phyloP scores from a whole-genome alignment of 2,113 vertebrate species.

The Pitta sordida region DNA sequence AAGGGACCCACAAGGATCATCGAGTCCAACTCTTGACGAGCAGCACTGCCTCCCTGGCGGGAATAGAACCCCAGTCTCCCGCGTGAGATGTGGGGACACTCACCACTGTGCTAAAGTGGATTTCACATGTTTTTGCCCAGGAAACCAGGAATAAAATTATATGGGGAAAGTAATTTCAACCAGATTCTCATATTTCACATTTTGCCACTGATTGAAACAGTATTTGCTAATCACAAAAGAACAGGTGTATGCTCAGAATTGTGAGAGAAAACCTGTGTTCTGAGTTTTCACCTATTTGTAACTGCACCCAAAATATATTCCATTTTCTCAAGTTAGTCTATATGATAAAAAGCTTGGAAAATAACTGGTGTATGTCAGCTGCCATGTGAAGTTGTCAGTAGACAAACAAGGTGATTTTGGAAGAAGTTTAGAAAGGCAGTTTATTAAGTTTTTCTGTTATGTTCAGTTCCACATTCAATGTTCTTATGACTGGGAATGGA shows the following conservation, averaged over 20 bases:
- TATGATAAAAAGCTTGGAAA: background rate
- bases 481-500: background rate
- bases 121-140: background rate
- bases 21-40: too few species aligned
- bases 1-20: too few species aligned
- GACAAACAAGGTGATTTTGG: background rate
- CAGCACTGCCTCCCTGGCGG: too few species aligned
- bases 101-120: too few species aligned
- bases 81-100: too few species aligned
- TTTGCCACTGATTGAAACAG: background rate
- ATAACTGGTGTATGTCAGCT: background rate
- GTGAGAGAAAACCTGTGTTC: background rate
- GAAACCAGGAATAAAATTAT: conserved; percentile 1
- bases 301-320: background rate
- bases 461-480: background rate
- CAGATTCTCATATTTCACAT: background rate
- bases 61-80: too few species aligned
- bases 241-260: background rate
- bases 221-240: background rate
- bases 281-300: background rate
- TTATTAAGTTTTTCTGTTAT: background rate
- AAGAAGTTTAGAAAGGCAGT: background rate
- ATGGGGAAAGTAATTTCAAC: background rate
- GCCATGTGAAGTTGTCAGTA: background rate
- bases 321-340: background rate